A percentile compares a stretch with the other conserved stretches of the same genome.
Conservation (phyloP, 2,113 vertebrate genomes). For the Carassius carassius region DNA sequence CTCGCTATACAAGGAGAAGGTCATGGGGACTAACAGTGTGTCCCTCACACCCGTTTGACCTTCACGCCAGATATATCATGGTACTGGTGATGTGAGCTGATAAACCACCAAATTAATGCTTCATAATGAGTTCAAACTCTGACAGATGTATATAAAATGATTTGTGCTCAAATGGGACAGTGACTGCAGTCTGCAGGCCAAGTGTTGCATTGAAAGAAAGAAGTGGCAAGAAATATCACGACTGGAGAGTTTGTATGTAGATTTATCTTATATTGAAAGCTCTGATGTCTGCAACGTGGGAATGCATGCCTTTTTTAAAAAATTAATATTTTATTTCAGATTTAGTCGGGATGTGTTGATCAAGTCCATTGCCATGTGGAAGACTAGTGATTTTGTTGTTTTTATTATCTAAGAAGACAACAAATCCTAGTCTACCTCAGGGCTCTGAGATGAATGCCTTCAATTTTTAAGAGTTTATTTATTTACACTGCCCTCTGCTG, state of each 20-base stretch:
- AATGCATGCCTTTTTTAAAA: neutral
- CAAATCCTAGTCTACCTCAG: slow-evolving; percentile 76
- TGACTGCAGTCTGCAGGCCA: slow-evolving; percentile 48
- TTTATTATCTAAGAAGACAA: slow-evolving; percentile 65
- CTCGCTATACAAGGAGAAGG: slow-evolving; percentile 66
- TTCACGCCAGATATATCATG: slow-evolving; percentile 57
- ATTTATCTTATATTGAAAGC: neutral
- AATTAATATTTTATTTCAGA: too few relatives aligned
- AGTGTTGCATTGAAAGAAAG: neutral
- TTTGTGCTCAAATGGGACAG: slow-evolving; percentile 46
- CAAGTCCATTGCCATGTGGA: slow-evolving; percentile 71
- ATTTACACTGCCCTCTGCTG: slow-evolving; percentile 55
- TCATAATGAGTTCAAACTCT: neutral
- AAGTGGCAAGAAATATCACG: neutral
- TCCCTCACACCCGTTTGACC: slow-evolving; percentile 53
- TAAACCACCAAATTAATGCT: neutral
- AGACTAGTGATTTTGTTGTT: slow-evolving; percentile 87
- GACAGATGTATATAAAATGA: slow-evolving; percentile 28
- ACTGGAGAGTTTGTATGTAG: neutral
- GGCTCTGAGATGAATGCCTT: slow-evolving; percentile 64
- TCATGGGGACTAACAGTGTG: slow-evolving; percentile 49
- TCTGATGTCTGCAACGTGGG: neutral
- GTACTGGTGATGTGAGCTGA: slow-evolving; percentile 11
- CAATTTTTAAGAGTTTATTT: slow-evolving; percentile 28
- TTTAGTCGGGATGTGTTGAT: neutral